Evolutionary conservation across 2,113 vertebrate species (phyloP).

Genomic region (Prionailurus viverrinus): DNA sequence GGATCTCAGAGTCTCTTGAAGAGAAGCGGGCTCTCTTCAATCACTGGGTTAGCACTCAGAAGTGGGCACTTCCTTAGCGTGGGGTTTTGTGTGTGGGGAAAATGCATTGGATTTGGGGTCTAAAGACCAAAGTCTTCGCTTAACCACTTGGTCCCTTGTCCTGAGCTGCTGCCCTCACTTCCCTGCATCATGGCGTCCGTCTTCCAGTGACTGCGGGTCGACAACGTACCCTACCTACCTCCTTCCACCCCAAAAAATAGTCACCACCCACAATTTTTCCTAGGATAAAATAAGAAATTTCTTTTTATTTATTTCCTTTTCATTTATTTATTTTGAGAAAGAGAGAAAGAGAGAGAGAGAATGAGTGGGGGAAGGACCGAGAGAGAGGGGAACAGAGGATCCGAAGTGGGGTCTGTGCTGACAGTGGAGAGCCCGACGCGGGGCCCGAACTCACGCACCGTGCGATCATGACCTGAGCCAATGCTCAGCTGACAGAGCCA

Average conservation of each 20-base stretch:
- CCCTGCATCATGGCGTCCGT: fast-evolving
- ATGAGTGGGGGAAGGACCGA: too few relatives aligned
- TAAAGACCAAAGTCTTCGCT: background rate
- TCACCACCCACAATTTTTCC: background rate
- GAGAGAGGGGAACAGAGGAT: too few relatives aligned
- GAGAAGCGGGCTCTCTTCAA: background rate
- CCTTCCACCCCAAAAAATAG: background rate
- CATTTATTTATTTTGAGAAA: too few relatives aligned
- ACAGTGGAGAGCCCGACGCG: too few relatives aligned
- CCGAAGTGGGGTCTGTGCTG: too few relatives aligned
- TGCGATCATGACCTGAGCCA: too few relatives aligned
- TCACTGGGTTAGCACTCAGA: background rate
- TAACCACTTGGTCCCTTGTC: background rate
- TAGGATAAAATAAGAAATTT: background rate
- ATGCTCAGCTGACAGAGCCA: too few relatives aligned
- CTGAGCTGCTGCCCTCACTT: background rate
- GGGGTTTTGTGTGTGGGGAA: background rate
- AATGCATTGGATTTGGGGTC: background rate
- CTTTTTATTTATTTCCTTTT: background rate
- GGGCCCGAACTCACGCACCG: too few relatives aligned
- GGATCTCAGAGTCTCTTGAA: background rate
- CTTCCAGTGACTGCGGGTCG: too few relatives aligned
- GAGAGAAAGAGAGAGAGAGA: too few relatives aligned
- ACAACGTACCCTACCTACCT: too few relatives aligned
- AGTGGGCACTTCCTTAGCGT: background rate